Conservation (phyloP, 2,113 vertebrate genomes). For the Opisthocomus hoazin region DNA sequence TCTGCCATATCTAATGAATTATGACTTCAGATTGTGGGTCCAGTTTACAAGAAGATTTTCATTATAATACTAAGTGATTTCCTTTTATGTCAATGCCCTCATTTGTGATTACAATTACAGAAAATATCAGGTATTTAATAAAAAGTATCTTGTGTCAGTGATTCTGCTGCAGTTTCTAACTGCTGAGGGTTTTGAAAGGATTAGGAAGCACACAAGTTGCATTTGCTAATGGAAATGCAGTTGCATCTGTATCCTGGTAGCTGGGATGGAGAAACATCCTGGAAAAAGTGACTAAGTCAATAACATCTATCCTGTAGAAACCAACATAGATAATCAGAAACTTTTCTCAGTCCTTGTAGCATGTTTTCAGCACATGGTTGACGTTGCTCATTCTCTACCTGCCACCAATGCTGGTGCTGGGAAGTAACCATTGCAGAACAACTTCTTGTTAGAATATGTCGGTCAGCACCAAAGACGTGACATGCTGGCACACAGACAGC, state of each 20-base stretch:
- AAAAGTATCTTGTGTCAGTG: not conserved
- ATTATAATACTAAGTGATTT: not conserved
- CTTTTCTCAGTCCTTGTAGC: not conserved
- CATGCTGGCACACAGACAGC: fast-evolving
- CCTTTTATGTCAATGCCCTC: not conserved
- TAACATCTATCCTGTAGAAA: not conserved
- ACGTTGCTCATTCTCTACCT: not conserved
- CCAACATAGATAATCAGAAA: not conserved
- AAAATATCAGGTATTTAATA: not conserved
- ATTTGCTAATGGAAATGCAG: not conserved
- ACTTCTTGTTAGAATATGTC: not conserved
- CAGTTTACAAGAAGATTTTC: not conserved
- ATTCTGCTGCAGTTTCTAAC: not conserved
- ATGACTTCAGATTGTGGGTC: not conserved
- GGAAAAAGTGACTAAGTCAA: not conserved
- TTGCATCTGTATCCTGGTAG: not conserved
- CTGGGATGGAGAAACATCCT: not conserved
- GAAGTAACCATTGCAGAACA: not conserved
- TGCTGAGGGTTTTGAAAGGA: not conserved
- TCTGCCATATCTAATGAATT: not conserved
- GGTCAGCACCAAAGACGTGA: not conserved
- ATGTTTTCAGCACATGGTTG: not conserved
- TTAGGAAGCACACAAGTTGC: not conserved
- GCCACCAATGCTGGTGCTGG: not conserved
- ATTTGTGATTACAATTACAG: not conserved